phyloP scores from a whole-genome alignment of 1,140 invertebrate species.

The Anoplolepis gracilipes region DNA sequence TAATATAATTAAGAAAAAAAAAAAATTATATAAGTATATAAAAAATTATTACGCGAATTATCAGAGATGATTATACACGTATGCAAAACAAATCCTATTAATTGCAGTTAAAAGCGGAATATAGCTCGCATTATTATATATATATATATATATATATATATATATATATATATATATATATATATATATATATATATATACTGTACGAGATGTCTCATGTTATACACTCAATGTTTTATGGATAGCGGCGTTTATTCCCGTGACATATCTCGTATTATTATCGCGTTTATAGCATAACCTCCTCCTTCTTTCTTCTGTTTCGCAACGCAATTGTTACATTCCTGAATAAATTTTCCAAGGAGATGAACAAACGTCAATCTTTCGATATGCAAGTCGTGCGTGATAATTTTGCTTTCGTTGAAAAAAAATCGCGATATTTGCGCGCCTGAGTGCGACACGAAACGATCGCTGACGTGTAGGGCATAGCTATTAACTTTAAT shows the following conservation, averaged over 20 bases:
- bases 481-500: not conserved
- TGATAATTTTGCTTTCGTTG: constrained; percentile 45
- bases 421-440: constrained; percentile 23
- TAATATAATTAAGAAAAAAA: not conserved
- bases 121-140: too few relatives aligned
- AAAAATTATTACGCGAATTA: too few relatives aligned
- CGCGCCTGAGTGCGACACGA: not conserved
- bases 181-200: too few relatives aligned
- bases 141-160: too few relatives aligned
- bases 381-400: not conserved
- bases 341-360: constrained; percentile 55
- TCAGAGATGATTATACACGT: not conserved
- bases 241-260: constrained; percentile 21
- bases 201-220: constrained; percentile 5
- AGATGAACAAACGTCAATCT: constrained; percentile 50
- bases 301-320: not conserved
- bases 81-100: not conserved
- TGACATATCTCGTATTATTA: constrained; percentile 32
- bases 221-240: constrained; percentile 13
- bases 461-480: not conserved
- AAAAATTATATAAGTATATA: not conserved
- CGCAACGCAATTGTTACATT: not conserved
- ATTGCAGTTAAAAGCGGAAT: constrained; percentile 10
- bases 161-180: too few relatives aligned
- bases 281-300: not conserved